Percentiles rank a stretch among this genome's conserved stretches.
Conservation (phyloP, 2,113 vertebrate species). For the Pelodiscus sinensis region DNA sequence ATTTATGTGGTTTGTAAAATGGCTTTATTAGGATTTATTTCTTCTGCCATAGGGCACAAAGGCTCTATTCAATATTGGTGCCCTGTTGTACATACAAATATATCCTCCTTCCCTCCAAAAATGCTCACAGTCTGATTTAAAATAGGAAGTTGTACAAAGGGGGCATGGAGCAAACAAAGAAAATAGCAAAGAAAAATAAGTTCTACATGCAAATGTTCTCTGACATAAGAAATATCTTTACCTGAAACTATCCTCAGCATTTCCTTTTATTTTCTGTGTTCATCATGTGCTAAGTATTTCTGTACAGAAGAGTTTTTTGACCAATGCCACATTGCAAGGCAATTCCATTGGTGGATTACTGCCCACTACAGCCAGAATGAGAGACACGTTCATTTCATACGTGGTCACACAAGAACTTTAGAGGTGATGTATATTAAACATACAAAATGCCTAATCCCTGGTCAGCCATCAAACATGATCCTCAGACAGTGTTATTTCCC, state of each 20-base stretch:
- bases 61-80: background rate
- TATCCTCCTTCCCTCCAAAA: background rate
- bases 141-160: background rate
- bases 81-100: background rate
- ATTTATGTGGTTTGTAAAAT: background rate
- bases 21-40: background rate
- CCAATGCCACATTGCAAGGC: slow-evolving; percentile 3
- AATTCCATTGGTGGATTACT: slow-evolving; percentile 28
- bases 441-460: slow-evolving; percentile 22
- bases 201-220: background rate
- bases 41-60: background rate
- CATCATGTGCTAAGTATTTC: background rate
- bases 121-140: background rate
- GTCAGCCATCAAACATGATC: background rate
- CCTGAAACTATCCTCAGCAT: slow-evolving; percentile 12
- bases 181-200: slow-evolving; percentile 52
- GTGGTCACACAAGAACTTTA: background rate
- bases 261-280: slow-evolving; percentile 34
- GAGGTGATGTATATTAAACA: background rate
- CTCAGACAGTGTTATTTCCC: background rate
- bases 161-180: slow-evolving; percentile 36
- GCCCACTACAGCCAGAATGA: slow-evolving; percentile 1
- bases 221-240: slow-evolving; percentile 15
- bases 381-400: background rate
- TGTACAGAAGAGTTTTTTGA: slow-evolving; percentile 20